These are phyloP conservation scores for Peromyscus aztecus DNA, from an alignment of 2,797 vertebrate species.

Conservation along the genomic window DNA sequence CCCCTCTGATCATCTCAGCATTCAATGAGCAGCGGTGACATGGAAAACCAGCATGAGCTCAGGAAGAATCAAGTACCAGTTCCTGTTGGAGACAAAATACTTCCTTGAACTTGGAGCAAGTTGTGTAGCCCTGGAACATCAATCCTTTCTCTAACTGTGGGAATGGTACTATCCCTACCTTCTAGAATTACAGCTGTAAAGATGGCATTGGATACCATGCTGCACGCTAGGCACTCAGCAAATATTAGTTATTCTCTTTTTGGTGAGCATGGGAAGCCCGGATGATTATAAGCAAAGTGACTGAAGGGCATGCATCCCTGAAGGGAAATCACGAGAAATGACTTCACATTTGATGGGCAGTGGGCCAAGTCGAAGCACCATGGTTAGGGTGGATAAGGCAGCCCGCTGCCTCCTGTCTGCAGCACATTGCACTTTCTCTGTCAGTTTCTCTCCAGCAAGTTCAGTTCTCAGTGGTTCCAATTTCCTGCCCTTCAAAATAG, in stretches of 20 bases:
- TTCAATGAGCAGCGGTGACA: background rate
- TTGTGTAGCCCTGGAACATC: background rate
- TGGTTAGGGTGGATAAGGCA: background rate
- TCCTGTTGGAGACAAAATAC: background rate
- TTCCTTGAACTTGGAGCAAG: background rate
- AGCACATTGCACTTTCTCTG: accelerated
- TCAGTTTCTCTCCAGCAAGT: background rate
- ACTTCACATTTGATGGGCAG: background rate
- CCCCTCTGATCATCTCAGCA: background rate
- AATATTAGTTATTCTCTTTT: background rate
- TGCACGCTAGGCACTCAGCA: background rate
- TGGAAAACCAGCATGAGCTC: background rate
- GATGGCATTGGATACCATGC: background rate
- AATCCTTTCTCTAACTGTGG: background rate
- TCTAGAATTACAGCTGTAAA: background rate
- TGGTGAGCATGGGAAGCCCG: background rate
- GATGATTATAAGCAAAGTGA: background rate
- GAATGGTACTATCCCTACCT: background rate
- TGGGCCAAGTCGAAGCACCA: background rate
- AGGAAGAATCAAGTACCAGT: background rate
- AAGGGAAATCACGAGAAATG: background rate
- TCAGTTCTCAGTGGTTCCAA: background rate
- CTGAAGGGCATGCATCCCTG: background rate
- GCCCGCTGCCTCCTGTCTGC: background rate
- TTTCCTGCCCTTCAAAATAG: background rate